Base-by-base conservation (phyloP, 2,113 vertebrate species). In the Carollia perspicillata region DNA sequence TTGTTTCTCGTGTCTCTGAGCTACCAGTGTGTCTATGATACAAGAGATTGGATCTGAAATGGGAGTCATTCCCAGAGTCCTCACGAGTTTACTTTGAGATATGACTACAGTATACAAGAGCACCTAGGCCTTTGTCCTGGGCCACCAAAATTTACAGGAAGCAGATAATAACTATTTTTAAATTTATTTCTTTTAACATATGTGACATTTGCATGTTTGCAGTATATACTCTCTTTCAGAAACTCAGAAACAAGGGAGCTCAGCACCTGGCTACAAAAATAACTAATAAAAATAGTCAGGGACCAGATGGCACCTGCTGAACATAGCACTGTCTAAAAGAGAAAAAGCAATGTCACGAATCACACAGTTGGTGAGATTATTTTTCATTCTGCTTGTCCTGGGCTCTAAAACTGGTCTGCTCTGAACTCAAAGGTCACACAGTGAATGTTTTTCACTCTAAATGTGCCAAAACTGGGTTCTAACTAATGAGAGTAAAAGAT, bases 161-260 rank as follows among this genome's bases (percentile, higher is more conserved):
- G 35, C 28, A 89, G 93, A 85, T 37, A 83, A 84, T 47, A 63
- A 87, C 44, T 78, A 83, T 79, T 88, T 68, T 66, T 40, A 78
- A 53, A 68, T 69, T 44, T 65, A 51, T 79, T 95, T 66, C 30
- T 95, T 96, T 95, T 68, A 63, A 97, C 87, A 78, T 42, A 75
- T 40, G 7, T 93, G 92, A 65, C 77, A 96, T 93, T 97, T 96
- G 37, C 78, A 78, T 94, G 85, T 90, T 97, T 97, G 89, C 80
- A 88, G 78, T 77, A 78, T 75, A 90, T 6, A 16, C 51, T 83
- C 79, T 47, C 84, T 94, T 97, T 95, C 71, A 40, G 68, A 49
- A 97, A 79, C 35, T 78, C 71, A 75, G 90, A 97, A 94, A 91
- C 68, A 88, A 85, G 65, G 84, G 85, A 90, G 47, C 53, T 95